Conservation (phyloP, 2,888 invertebrate genomes). For the Pollenia amentaria region DNA sequence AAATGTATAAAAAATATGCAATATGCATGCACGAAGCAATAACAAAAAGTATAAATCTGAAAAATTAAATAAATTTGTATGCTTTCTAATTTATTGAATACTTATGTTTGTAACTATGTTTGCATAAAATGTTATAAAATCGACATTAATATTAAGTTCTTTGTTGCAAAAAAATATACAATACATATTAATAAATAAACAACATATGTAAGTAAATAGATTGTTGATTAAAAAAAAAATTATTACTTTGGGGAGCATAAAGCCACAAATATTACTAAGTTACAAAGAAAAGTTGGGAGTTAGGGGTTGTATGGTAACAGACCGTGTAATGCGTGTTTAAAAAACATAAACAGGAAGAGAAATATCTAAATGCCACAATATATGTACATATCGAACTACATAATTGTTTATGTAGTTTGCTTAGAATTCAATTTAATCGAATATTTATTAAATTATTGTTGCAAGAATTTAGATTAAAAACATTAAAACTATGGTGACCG, state of each 20-base stretch:
- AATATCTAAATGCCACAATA: background rate
- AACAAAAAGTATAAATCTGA: background rate
- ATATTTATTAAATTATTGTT: constrained; percentile 58
- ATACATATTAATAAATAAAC: constrained; percentile 55
- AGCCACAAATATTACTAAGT: background rate
- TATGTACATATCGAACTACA: constrained; percentile 36
- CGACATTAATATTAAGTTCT: constrained; percentile 30
- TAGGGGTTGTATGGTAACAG: constrained; percentile 81
- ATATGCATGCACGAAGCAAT: constrained; percentile 15
- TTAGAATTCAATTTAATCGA: constrained; percentile 66
- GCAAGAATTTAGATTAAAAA: constrained; percentile 20
- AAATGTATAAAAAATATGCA: background rate
- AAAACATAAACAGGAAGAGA: constrained; percentile 61
- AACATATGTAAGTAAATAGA: constrained; percentile 37
- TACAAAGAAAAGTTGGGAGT: background rate
- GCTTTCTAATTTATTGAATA: constrained; percentile 12
- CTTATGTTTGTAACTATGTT: constrained; percentile 10
- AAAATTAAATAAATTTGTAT: constrained; percentile 34
- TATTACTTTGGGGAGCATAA: background rate
- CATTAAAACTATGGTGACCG: constrained; percentile 70
- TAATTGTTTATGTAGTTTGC: constrained; percentile 52
- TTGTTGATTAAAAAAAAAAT: constrained; percentile 38
- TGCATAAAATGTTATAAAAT: constrained; percentile 6
- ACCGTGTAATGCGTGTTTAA: constrained; percentile 83
- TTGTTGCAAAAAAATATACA: background rate